These are phyloP conservation scores for Omphaloscelis lunosa DNA, from an alignment of 2,888 invertebrate species.

Conservation along the genomic window DNA sequence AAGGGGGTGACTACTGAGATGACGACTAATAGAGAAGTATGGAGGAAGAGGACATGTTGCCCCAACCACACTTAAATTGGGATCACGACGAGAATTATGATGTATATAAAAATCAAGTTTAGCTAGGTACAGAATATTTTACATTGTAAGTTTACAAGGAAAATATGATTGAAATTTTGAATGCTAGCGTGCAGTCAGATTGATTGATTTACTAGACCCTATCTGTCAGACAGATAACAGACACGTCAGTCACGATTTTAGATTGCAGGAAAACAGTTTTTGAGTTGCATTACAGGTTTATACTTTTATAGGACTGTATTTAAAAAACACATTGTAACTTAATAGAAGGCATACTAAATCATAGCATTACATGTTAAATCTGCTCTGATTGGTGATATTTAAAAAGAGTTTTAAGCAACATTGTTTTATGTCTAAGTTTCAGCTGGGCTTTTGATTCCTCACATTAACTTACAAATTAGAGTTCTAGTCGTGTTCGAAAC, in stretches of 20 bases:
- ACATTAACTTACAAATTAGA: constrained; percentile 22
- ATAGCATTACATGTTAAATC: not conserved
- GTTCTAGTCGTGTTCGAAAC: not conserved
- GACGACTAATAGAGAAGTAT: too few relatives aligned
- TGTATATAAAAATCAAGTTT: not conserved
- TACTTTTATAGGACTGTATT: not conserved
- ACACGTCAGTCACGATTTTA: constrained; percentile 14
- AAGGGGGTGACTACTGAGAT: too few relatives aligned
- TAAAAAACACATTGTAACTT: not conserved
- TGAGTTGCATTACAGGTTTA: not conserved
- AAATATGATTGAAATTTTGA: too few relatives aligned
- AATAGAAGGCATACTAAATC: not conserved
- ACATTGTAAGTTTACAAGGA: not conserved
- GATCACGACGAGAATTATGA: too few relatives aligned
- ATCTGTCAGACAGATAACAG: constrained; percentile 21
- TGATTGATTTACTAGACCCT: constrained; percentile 16
- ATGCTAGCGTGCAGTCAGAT: not conserved
- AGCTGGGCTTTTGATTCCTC: not conserved
- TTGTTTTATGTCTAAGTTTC: not conserved
- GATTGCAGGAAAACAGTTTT: not conserved
- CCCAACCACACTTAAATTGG: too few relatives aligned
- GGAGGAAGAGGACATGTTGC: too few relatives aligned
- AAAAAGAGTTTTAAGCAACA: not conserved
- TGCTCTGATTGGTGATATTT: not conserved
- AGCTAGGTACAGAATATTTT: not conserved